Evolutionary conservation across 1,140 invertebrate genomes (phyloP).

Genomic region (Harlomillsia oculata): DNA sequence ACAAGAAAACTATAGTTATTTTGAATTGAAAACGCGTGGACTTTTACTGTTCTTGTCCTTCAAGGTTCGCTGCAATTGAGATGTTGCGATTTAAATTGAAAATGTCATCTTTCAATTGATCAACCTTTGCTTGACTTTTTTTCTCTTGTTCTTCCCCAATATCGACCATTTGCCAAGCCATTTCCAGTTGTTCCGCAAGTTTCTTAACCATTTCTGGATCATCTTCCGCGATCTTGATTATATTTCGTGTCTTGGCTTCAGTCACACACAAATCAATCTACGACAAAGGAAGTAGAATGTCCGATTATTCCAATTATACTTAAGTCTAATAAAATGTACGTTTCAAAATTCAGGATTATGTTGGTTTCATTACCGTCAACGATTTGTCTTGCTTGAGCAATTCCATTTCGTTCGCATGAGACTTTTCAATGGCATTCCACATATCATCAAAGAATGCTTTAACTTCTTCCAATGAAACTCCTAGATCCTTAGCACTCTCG

Average conservation of each 20-base stretch:
- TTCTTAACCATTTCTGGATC: conserved; percentile 8
- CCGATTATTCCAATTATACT: neutral
- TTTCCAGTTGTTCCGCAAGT: conserved; percentile 10
- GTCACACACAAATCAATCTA: conserved; percentile 5
- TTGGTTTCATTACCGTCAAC: neutral
- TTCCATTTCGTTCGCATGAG: conserved; percentile 5
- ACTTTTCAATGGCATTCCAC: conserved; percentile 17
- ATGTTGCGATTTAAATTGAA: conserved; percentile 21
- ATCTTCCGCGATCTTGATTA: conserved; percentile 20
- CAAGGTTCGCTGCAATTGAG: conserved; percentile 7
- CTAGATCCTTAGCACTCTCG: neutral
- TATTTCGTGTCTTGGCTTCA: conserved; percentile 10
- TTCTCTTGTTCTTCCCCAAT: conserved; percentile 15
- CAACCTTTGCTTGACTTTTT: conserved; percentile 5
- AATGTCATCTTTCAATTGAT: conserved; percentile 18
- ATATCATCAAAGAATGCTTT: conserved; percentile 13
- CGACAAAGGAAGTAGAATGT: neutral
- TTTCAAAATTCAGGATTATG: neutral
- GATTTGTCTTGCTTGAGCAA: conserved; percentile 10
- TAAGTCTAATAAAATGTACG: neutral
- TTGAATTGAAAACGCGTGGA: too few relatives aligned
- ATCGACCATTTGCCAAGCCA: conserved; percentile 19
- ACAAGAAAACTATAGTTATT: too few relatives aligned
- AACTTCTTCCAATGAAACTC: conserved; percentile 14
- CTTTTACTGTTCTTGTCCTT: conserved; percentile 22